Evolutionary conservation across 2,888 invertebrate species (phyloP), one percentile per base, ranked within the genome.

Genomic region (Escarpia spicata): DNA sequence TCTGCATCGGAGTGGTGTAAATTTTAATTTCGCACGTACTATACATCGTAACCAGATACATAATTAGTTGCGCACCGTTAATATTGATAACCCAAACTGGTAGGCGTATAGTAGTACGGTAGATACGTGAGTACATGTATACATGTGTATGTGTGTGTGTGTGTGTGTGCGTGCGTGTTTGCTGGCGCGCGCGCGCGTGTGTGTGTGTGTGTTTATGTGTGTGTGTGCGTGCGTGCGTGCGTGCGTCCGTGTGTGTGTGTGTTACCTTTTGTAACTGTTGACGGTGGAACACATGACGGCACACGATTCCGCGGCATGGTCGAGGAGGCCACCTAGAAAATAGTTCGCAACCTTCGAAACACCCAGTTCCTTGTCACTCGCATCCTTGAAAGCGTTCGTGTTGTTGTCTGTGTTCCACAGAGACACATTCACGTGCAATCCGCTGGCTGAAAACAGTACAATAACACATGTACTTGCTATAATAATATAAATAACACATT

Each of bases 231-330:
- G 15, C 15, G 15, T 52, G 15, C 15, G 15, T 52, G 15, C 15
- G 15, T 52, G 0, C 9, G 52, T 15, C 0, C 8, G 19, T 26
- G 26, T 75, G 26, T 26, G 4, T 10, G 75, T 90, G 8, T 90
- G 43, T 15, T 31, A 94, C 94, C 95, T 93, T 92, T 94, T 95
- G 92, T 95, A 95, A 93, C 95, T 95, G 93, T 95, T 95, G 44
- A 95, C 93, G 9, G 95, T 94, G n/a, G 95, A 95, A 92, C 94
- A 95, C 90, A 94, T 90, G n/a, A 95, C 89, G 31, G 95, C 95
- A 43, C 94, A 93, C 12, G 94, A 93, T 52, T 93, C 94, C 31
- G 90, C 44, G 4, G 93, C 94, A 60, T 95, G 94, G 10, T 93
- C 91, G 90, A 95, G 90, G 8, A 95, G 90, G 45, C 95, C 95